These are phyloP conservation scores for Salvator merianae DNA, from an alignment of 2,113 vertebrate genomes.

Conservation along the genomic window DNA sequence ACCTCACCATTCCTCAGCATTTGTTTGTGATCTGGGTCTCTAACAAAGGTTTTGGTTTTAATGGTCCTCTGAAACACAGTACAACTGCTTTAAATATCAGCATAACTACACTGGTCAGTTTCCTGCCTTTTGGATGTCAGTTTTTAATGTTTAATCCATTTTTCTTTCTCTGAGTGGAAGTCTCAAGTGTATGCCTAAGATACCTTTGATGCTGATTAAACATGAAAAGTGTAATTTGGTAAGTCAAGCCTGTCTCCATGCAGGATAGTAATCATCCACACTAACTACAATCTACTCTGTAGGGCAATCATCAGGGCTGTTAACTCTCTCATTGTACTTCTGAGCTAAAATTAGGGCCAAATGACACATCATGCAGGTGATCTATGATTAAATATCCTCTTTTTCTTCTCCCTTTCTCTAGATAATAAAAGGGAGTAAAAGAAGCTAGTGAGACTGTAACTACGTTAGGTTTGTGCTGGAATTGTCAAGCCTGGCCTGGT, in stretches of 20 bases:
- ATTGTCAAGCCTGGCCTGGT: too few relatives aligned
- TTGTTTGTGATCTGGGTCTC: background rate
- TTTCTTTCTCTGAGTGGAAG: constrained; percentile 38
- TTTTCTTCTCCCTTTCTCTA: background rate
- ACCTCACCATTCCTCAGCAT: background rate
- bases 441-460: too few relatives aligned
- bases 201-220: constrained; percentile 45
- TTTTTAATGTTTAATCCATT: constrained; percentile 13
- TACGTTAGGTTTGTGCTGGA: too few relatives aligned
- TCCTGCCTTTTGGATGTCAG: constrained; percentile 2
- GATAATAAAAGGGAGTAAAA: too few relatives aligned
- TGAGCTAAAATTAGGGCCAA: constrained; percentile 56
- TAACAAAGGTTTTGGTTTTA: background rate
- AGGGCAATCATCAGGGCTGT: constrained; percentile 19
- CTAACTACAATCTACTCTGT: constrained; percentile 40
- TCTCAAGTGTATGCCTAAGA: constrained; percentile 29
- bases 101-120: background rate
- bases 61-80: background rate
- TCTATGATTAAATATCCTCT: background rate
- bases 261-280: constrained; percentile 16
- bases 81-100: background rate
- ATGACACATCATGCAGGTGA: background rate
- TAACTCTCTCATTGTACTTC: constrained; percentile 16
- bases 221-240: constrained; percentile 50
- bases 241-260: constrained; percentile 56